Percentiles rank a stretch among this genome's conserved stretches.
phyloP scores from a whole-genome alignment of 1,140 invertebrate genomes.

The Solen grandis region DNA sequence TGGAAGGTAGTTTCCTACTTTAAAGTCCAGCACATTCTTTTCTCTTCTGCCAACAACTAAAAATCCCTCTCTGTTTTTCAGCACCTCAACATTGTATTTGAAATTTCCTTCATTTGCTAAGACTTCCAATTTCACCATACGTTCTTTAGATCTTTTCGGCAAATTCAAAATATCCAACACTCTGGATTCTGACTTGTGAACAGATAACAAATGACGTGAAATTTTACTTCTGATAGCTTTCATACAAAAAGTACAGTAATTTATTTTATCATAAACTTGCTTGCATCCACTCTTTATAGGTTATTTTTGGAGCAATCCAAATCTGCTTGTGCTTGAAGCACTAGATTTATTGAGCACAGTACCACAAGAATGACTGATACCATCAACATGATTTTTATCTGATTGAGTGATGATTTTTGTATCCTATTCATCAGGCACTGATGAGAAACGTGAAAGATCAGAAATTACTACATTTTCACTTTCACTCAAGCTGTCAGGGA shows the following conservation, averaged over 20 bases:
- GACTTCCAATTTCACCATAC: constrained; percentile 39
- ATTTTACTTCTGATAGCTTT: constrained; percentile 47
- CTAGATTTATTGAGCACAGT: not conserved
- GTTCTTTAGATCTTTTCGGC: constrained; percentile 35
- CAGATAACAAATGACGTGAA: constrained; percentile 16
- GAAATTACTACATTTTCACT: not conserved
- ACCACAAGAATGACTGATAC: not conserved
- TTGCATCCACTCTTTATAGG: constrained; percentile 37
- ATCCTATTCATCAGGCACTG: not conserved
- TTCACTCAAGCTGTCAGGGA: not conserved
- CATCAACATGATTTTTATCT: not conserved
- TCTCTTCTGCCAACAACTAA: constrained; percentile 33
- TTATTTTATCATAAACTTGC: constrained; percentile 44
- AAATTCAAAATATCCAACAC: constrained; percentile 11
- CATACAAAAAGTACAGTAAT: constrained; percentile 43
- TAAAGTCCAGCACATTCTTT: not conserved
- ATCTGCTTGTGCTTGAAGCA: not conserved
- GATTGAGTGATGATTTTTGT: not conserved
- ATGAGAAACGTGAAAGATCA: not conserved
- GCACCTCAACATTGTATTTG: constrained; percentile 44
- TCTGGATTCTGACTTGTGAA: constrained; percentile 34
- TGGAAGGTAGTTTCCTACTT: constrained; percentile 7
- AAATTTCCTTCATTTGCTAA: constrained; percentile 56
- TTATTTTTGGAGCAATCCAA: constrained; percentile 28
- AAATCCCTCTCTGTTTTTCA: constrained; percentile 13